Base-by-base conservation (phyloP, 2,797 vertebrate species). In the Anisognathus igniventris region DNA sequence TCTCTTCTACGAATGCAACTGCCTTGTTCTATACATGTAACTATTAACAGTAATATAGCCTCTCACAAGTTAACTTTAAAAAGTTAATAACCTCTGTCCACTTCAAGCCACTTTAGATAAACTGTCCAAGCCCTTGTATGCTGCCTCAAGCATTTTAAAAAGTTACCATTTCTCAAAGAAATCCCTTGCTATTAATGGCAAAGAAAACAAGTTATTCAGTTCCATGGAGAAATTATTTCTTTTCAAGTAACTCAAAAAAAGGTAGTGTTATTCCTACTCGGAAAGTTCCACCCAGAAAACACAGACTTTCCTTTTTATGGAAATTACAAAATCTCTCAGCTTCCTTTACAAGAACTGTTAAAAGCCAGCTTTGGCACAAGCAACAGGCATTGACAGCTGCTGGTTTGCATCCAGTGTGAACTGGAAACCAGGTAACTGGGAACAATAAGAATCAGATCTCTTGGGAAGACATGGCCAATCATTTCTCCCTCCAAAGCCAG, bases 251-350 rank as follows among this genome's bases (percentile, higher is more conserved):
- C 47, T 83, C 19, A 14, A 64, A 89, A 68, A 86, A 90, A 80
- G 14, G 18, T 42, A 87, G 31, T 92, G 64, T 31, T 91, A 77
- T 85, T 95, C 57, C 68, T 73, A 45, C 31, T 28, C 68, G 30
- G 25, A 87, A 53, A 86, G 85, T 83, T 92, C 75, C 82, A 92
- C 93, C 88, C 86, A 94, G 86, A 96, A 96, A 96, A 95, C 6
- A 94, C n/a, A 94, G 86, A 93, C 88, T 79, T 95, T 84, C 31
- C 92, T 95, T 95, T 95, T 95, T 91, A 87, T 65, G 88, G 91
- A 95, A 93, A 92, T 91, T 70, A 91, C 51, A 93, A 87, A 94
- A 86, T 78, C 54, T 40, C 61, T 71, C 67, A 64, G 88, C 31
- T 95, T 90, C 88, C 93, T 89, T 82, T 85, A 90, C 30, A 90